These are phyloP conservation scores for Neopipo cinnamomea DNA, from an alignment of 2,113 vertebrate genomes.

Conservation along the genomic window DNA sequence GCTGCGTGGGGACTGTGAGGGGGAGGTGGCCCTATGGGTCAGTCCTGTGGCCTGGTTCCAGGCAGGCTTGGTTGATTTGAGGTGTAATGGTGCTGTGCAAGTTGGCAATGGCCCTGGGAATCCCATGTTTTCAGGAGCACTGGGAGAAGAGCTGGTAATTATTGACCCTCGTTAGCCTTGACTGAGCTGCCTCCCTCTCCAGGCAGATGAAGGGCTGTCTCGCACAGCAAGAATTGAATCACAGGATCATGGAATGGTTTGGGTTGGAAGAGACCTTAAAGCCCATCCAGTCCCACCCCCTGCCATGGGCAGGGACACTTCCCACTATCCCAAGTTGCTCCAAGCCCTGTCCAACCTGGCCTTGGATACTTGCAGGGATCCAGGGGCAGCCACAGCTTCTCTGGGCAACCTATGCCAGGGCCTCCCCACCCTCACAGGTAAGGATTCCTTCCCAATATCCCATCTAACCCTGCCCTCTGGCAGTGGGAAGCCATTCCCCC, in stretches of 20 bases:
- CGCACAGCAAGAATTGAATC: neutral
- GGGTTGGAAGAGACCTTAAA: neutral
- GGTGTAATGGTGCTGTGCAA: neutral
- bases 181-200: neutral
- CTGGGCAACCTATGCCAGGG: neutral
- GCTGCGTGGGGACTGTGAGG: neutral
- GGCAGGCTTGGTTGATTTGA: neutral
- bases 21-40: too few relatives aligned
- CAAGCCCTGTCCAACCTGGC: accelerated
- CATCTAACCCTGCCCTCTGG: accelerated
- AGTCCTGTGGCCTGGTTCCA: neutral
- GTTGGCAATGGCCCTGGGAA: neutral
- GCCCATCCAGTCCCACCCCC: accelerated
- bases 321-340: accelerated
- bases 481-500: neutral
- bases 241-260: neutral
- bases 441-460: accelerated
- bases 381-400: neutral
- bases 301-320: neutral
- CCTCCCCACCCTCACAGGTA: accelerated
- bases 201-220: neutral
- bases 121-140: neutral
- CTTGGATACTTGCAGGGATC: neutral
- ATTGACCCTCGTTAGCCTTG: neutral
- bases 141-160: neutral